phyloP scores from a whole-genome alignment of 2,888 invertebrate species.

The Dicyrtomina minuta region DNA sequence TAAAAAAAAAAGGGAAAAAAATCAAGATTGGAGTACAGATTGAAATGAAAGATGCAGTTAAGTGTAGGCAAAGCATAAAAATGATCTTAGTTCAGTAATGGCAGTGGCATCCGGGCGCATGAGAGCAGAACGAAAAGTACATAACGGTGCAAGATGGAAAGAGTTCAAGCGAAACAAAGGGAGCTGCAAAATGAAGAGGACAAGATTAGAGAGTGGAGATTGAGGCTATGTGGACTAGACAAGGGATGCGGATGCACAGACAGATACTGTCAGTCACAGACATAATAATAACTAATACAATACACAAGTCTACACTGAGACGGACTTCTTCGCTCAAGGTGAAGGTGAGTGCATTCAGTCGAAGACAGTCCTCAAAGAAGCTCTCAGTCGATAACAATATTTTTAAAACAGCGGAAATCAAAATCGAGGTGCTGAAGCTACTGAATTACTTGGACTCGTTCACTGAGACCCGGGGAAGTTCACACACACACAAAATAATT shows the following conservation, averaged over 20 bases:
- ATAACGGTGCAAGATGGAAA: conserved; percentile 6
- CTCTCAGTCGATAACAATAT: background rate
- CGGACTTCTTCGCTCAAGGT: background rate
- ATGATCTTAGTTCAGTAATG: too few relatives aligned
- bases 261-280: background rate
- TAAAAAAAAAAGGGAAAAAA: too few relatives aligned
- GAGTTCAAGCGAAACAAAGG: conserved; percentile 17
- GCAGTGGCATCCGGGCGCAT: conserved; percentile 1
- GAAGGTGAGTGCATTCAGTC: conserved; percentile 13
- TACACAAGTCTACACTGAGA: background rate
- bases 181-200: conserved; percentile 19
- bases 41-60: too few relatives aligned
- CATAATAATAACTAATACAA: background rate
- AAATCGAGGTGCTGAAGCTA: background rate
- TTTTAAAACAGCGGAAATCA: background rate
- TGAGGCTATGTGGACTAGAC: too few relatives aligned
- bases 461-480: background rate
- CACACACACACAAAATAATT: background rate
- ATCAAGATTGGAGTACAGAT: too few relatives aligned
- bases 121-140: conserved; percentile 24
- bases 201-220: background rate
- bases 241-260: background rate
- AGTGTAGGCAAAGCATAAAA: too few relatives aligned
- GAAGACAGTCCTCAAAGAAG: conserved; percentile 1
- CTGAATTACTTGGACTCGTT: background rate